Percentiles rank a stretch among this genome's conserved stretches.
These are phyloP conservation scores for Eupithecia abbreviata DNA, from an alignment of 2,888 invertebrate genomes.

Conservation along the genomic window DNA sequence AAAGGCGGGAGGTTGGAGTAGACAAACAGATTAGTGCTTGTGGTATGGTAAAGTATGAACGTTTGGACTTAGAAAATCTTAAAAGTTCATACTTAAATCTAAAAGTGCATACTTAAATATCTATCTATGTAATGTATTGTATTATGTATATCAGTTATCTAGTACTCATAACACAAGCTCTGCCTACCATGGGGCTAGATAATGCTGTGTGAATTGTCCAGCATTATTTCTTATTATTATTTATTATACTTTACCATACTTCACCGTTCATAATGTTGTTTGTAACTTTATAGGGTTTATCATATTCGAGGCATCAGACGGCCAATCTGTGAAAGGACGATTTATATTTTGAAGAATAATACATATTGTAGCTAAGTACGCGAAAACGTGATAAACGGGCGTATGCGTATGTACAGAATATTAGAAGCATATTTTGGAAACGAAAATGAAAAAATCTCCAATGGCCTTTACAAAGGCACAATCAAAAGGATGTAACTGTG, in stretches of 20 bases:
- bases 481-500: background rate
- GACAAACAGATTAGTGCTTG: background rate
- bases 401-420: no score
- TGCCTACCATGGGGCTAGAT: no score
- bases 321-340: background rate
- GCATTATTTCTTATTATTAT: no score
- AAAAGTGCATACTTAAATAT: no score
- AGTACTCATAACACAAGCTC: no score
- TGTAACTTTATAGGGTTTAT: background rate
- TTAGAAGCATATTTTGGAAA: no score
- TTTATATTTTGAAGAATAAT: background rate
- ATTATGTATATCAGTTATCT: no score
- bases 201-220: no score
- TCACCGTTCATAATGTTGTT: no score
- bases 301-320: background rate
- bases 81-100: no score
- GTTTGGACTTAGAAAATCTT: background rate
- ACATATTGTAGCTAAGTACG: background rate
- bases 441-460: background rate
- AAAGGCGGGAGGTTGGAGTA: constrained; percentile 22
- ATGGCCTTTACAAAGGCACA: background rate
- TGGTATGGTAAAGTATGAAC: background rate
- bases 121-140: no score
- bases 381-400: background rate
- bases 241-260: no score